Percentiles rank a stretch among this genome's conserved stretches.
phyloP scores from a whole-genome alignment of 1,140 invertebrate species.

The Neodiprion fabricii region DNA sequence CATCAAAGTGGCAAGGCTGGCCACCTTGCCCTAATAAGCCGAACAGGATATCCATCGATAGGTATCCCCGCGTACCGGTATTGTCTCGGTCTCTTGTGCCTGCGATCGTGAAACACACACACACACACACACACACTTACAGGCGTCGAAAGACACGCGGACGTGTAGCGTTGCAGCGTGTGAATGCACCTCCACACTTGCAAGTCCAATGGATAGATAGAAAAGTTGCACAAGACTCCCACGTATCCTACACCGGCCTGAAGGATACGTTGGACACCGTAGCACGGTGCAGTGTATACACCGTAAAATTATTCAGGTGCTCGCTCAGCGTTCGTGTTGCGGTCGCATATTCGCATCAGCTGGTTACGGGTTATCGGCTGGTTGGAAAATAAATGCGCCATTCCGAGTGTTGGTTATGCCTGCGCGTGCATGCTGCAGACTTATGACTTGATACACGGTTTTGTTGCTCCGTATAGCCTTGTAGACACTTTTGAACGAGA shows the following conservation, averaged over 20 bases:
- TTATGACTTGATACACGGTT: too few species aligned
- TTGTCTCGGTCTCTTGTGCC: too few species aligned
- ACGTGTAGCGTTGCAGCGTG: too few species aligned
- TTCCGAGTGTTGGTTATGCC: too few species aligned
- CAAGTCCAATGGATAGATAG: background rate
- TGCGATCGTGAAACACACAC: too few species aligned
- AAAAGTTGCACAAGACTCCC: background rate
- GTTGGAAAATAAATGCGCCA: too few species aligned
- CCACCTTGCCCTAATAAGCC: slow-evolving; percentile 59
- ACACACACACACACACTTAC: too few species aligned
- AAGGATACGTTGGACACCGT: background rate
- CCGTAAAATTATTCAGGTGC: slow-evolving; percentile 5
- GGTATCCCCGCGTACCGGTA: slow-evolving; percentile 32
- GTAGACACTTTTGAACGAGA: too few species aligned
- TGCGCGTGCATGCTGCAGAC: too few species aligned
- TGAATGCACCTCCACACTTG: background rate
- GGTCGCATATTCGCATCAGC: background rate
- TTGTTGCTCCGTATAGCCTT: too few species aligned
- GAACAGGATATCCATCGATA: slow-evolving; percentile 53
- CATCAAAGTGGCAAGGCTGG: slow-evolving; percentile 50
- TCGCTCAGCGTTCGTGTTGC: background rate
- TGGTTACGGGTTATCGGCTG: background rate
- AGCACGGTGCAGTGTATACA: background rate
- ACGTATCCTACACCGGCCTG: background rate
- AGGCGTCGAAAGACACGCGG: too few species aligned